phyloP scores from a whole-genome alignment of 2,797 vertebrate genomes.

The Thamnophis elegans region DNA sequence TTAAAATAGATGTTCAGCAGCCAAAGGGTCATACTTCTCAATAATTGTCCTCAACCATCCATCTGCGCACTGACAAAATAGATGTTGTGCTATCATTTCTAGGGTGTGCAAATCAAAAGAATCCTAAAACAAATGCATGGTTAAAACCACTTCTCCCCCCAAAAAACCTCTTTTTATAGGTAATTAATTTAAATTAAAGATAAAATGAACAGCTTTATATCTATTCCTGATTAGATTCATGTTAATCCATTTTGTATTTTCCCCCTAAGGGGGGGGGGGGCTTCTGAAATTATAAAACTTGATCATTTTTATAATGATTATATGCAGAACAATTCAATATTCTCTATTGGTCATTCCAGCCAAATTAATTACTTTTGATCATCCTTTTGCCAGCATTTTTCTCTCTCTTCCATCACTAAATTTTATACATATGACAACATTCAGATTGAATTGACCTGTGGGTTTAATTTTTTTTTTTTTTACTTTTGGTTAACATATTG shows the following conservation, averaged over 20 bases:
- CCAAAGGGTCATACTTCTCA: background rate
- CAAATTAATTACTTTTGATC: background rate
- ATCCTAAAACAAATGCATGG: background rate
- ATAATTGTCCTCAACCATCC: background rate
- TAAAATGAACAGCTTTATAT: background rate
- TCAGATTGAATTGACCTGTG: background rate
- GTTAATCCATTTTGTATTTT: background rate
- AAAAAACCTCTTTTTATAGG: background rate
- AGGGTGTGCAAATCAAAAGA: background rate
- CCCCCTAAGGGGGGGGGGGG: background rate
- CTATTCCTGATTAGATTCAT: background rate
- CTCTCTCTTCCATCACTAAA: background rate
- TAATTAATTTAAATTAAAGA: background rate
- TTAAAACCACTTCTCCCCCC: background rate
- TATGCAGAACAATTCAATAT: background rate
- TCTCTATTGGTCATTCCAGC: background rate
- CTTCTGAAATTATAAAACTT: background rate
- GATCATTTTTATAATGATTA: too few relatives aligned
- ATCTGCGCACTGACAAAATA: background rate
- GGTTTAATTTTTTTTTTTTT: background rate
- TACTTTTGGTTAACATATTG: background rate
- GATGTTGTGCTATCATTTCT: background rate
- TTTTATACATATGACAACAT: background rate
- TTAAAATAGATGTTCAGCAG: background rate
- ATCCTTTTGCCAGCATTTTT: background rate